Evolutionary conservation across 2,888 invertebrate genomes (phyloP).

Genomic region (Amphipoea oculea): DNA sequence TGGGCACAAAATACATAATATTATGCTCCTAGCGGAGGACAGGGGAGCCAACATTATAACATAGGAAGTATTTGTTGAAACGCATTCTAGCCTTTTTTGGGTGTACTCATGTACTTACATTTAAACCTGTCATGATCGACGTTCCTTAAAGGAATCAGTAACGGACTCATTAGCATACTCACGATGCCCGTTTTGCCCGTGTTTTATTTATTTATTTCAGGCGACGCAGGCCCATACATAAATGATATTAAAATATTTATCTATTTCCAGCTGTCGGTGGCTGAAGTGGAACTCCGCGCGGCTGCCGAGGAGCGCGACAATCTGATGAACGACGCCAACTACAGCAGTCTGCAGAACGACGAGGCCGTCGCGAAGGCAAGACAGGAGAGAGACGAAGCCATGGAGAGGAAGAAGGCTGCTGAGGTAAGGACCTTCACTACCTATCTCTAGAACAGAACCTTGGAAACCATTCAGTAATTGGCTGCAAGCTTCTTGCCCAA

Average conservation of each 20-base stretch:
- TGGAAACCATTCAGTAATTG: neutral
- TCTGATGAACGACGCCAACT: constrained; percentile 94
- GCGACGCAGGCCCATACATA: too few species aligned
- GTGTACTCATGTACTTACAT: too few species aligned
- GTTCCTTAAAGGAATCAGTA: constrained; percentile 8
- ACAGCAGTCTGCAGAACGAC: constrained; percentile 93
- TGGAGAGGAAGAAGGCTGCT: constrained; percentile 85
- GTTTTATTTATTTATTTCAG: neutral
- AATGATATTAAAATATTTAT: neutral
- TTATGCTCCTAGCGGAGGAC: too few species aligned
- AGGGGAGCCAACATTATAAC: too few species aligned
- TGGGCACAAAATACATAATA: too few species aligned
- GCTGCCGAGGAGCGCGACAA: constrained; percentile 96
- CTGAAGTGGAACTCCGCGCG: constrained; percentile 95
- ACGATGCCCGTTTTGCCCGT: neutral
- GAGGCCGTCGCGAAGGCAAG: constrained; percentile 94
- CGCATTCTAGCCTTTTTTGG: neutral
- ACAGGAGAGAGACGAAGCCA: constrained; percentile 96
- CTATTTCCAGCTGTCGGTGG: constrained; percentile 91
- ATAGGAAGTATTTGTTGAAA: too few species aligned
- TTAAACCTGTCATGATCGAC: neutral
- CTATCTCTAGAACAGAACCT: neutral
- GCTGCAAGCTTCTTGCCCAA: neutral
- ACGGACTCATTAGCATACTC: constrained; percentile 4
- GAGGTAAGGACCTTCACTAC: constrained; percentile 75